Conservation (phyloP, 2,113 vertebrate species). For the Toxostoma redivivum region DNA sequence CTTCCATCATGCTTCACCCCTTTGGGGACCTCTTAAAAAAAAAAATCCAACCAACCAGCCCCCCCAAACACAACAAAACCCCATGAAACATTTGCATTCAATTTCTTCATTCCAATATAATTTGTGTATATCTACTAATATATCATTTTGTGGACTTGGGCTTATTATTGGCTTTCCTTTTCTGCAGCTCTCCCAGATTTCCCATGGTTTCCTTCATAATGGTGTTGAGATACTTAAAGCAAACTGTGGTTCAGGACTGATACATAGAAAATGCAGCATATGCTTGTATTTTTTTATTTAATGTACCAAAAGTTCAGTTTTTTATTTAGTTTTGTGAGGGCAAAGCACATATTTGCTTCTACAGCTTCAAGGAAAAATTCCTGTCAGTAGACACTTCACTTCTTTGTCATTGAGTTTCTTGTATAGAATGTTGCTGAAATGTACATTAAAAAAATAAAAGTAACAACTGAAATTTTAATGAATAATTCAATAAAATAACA, state of each 20-base stretch:
- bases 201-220: neutral
- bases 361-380: neutral
- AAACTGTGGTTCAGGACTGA: neutral
- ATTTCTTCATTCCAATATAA: neutral
- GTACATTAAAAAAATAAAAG: neutral
- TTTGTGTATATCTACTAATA: neutral
- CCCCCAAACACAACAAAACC: neutral
- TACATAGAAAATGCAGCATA: neutral
- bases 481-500: conserved; percentile 3
- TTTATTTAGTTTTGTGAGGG: neutral
- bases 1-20: neutral
- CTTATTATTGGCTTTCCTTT: neutral
- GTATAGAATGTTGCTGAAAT: neutral
- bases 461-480: neutral
- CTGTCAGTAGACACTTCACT: neutral
- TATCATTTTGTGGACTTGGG: neutral
- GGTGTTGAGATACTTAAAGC: neutral
- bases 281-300: neutral
- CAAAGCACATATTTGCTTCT: neutral
- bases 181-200: neutral
- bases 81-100: neutral
- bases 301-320: neutral
- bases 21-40: neutral
- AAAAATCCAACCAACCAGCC: too few species aligned
- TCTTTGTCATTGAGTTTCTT: neutral